Evolutionary conservation across 1,140 invertebrate species (phyloP).

Genomic region (Aphis craccivora): DNA sequence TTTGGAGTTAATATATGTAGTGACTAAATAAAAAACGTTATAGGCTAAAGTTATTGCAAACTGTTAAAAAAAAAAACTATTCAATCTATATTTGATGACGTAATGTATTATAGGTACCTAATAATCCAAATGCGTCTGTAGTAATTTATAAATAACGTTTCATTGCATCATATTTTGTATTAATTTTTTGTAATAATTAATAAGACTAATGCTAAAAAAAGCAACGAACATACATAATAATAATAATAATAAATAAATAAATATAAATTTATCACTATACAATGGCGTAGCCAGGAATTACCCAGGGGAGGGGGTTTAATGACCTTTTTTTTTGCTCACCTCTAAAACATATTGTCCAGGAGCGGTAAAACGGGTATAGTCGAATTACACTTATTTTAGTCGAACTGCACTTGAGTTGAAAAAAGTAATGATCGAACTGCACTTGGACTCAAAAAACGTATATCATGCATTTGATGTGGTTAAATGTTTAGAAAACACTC

Average conservation of each 20-base stretch:
- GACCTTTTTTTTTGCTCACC: too few relatives aligned
- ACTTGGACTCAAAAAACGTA: too few relatives aligned
- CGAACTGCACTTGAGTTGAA: too few relatives aligned
- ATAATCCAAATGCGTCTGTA: too few relatives aligned
- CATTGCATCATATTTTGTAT: not conserved
- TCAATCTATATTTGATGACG: not conserved
- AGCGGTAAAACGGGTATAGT: too few relatives aligned
- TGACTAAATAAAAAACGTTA: not conserved
- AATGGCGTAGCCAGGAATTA: too few relatives aligned
- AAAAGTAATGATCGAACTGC: too few relatives aligned
- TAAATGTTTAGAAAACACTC: too few relatives aligned
- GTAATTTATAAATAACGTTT: not conserved
- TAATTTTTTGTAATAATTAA: not conserved
- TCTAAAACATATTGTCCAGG: too few relatives aligned
- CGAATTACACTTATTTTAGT: too few relatives aligned
- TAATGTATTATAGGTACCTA: not conserved
- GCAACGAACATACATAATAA: not conserved
- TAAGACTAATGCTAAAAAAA: not conserved
- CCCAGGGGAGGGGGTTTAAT: too few relatives aligned
- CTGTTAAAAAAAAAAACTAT: conserved; percentile 21
- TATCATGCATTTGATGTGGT: too few relatives aligned
- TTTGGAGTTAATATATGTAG: not conserved
- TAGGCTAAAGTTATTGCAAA: not conserved
- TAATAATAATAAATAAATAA: not conserved
- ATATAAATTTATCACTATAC: not conserved